Percentiles rank a stretch among this genome's conserved stretches.
Evolutionary conservation across 1,140 invertebrate species (phyloP).

Genomic region (Oscheius sp.): DNA sequence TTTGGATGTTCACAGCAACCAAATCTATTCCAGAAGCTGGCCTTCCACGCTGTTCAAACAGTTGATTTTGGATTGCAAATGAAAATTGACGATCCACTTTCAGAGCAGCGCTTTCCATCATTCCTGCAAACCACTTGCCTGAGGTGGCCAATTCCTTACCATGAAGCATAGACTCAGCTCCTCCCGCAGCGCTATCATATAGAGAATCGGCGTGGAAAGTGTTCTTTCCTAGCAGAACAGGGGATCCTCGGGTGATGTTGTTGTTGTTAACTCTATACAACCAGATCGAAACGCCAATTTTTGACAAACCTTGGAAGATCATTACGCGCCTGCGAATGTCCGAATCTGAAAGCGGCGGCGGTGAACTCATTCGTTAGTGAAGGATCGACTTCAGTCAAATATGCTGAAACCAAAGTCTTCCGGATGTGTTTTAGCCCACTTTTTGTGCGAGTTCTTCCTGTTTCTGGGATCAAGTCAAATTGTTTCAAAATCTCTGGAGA

Average conservation of each 20-base stretch:
- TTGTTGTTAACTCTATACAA: neutral
- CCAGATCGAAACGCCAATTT: neutral
- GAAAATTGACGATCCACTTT: neutral
- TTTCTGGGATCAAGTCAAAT: slow-evolving; percentile 1
- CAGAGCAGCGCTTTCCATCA: neutral
- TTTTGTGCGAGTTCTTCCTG: neutral
- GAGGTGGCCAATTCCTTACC: too few relatives aligned
- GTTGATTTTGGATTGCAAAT: neutral
- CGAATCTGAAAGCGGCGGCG: slow-evolving; percentile 9
- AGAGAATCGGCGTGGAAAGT: neutral
- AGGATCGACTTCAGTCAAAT: neutral
- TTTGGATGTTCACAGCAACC: neutral
- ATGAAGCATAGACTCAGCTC: neutral
- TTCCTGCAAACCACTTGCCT: neutral
- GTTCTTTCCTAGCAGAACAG: neutral
- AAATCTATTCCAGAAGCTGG: neutral
- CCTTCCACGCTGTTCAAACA: neutral
- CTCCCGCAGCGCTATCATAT: neutral
- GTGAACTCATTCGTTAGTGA: slow-evolving; percentile 25
- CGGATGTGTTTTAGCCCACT: neutral
- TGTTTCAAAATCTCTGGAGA: slow-evolving; percentile 2
- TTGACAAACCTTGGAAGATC: neutral
- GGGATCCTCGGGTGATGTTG: neutral
- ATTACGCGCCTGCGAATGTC: neutral
- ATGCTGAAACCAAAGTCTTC: neutral